Percentiles rank a stretch among this genome's conserved stretches.
Evolutionary conservation across 2,113 vertebrate genomes (phyloP).

Genomic region (Cichladusa arquata): DNA sequence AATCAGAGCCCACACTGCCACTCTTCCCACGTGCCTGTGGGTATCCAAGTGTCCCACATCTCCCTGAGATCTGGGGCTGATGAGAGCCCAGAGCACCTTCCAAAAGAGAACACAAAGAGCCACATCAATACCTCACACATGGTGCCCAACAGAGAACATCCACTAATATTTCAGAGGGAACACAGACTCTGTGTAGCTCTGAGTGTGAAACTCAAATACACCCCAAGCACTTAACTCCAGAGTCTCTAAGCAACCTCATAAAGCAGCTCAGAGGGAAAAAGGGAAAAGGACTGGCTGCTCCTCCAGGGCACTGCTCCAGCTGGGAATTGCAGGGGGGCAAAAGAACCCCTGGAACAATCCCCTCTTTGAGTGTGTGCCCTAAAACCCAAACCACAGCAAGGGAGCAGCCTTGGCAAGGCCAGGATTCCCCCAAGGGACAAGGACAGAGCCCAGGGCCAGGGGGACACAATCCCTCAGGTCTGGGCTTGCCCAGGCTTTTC

Average conservation of each 20-base stretch:
- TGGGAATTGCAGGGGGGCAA: neutral
- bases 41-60: constrained; percentile 57
- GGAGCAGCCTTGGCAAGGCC: neutral
- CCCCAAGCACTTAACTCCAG: neutral
- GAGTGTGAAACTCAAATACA: neutral
- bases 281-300: neutral
- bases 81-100: constrained; percentile 68
- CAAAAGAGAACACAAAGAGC: neutral
- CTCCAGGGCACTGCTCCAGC: neutral
- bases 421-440: rapidly evolving
- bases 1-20: constrained; percentile 83
- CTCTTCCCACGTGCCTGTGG: constrained; percentile 71
- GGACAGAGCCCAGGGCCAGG: neutral
- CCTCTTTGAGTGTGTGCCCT: neutral
- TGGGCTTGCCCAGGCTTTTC: neutral
- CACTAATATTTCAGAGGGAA: rapidly evolving
- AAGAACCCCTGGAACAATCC: neutral
- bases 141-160: rapidly evolving
- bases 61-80: constrained; percentile 72
- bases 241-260: neutral
- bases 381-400: rapidly evolving
- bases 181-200: neutral
- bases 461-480: neutral
- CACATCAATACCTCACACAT: rapidly evolving
- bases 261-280: neutral